Evolutionary conservation across 2,797 vertebrate species (phyloP).

Genomic region (Micromesistius poutassou): DNA sequence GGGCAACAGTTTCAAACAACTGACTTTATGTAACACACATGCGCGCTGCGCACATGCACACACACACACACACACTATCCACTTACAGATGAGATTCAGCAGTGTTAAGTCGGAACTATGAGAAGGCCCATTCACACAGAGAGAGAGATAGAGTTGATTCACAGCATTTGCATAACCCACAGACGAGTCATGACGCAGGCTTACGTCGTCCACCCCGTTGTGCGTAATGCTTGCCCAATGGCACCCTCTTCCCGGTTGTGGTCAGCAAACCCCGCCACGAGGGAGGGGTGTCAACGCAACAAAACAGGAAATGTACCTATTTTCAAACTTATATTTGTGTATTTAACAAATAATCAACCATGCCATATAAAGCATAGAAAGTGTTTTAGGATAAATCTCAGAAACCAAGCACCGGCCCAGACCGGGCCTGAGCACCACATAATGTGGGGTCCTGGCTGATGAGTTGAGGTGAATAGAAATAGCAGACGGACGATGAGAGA

Average conservation of each 20-base stretch:
- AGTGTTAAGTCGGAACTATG: background rate
- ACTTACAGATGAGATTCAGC: background rate
- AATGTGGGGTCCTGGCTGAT: background rate
- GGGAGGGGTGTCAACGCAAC: background rate
- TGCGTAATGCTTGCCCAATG: background rate
- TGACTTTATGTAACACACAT: background rate
- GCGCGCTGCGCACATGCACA: background rate
- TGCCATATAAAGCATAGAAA: too few species aligned
- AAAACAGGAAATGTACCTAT: background rate
- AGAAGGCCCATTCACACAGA: too few species aligned
- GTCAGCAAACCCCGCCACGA: background rate
- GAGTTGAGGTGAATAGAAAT: background rate
- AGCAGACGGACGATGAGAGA: conserved; percentile 9
- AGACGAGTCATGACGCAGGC: too few species aligned
- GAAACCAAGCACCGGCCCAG: background rate
- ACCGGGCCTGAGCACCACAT: background rate
- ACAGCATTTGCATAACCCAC: background rate
- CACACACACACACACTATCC: background rate
- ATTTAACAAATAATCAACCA: background rate
- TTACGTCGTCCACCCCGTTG: background rate
- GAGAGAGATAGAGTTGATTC: background rate
- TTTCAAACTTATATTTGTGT: background rate
- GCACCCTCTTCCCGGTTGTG: background rate
- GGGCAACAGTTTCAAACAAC: background rate
- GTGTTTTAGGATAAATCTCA: background rate